Base-by-base conservation (phyloP, 1,140 invertebrate species). In the Drosophila carrolli region DNA sequence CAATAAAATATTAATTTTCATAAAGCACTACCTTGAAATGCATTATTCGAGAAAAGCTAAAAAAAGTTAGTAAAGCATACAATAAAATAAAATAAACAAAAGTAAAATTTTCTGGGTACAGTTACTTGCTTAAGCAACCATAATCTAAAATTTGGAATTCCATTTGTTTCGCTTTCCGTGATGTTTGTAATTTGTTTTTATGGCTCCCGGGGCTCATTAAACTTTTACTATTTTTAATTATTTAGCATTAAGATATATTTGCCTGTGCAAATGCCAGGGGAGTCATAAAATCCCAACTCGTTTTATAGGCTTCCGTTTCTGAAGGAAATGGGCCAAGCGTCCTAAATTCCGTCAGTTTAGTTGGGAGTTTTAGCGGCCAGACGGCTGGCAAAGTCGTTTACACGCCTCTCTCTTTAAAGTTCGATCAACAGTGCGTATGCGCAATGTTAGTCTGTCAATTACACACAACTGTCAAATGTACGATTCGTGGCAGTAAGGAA, bases 141-240 rank as follows among this genome's bases (percentile, higher is more conserved):
- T n/a, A 23, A 53, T 1, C 32, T 10, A 75, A 44, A 50, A 61
- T 75, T 68, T 55, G 44, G 27, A 66, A 66, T 66, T 82, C 62
- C 78, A 82, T 73, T 78, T 75, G 58, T 72, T 19, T 29, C 55
- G 11, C 61, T 74, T 59, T 27, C 44, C 43, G 38, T 50, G 48
- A 27, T 38, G 37, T 41, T 67, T 5, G 51, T 70, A 77, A 77
- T 68, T 76, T 56, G 57, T 43, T 78, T 73, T 75, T 72, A 84
- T 72, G 72, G 72, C 71, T 38, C 50, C 37, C 61, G 29, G 19
- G 10, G 62, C 58, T 57, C 58, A 72, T 84, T 77, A 84, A 84
- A 73, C 55, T 88, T 79, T 70, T 68, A 82, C 81, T 70, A 79
- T 72, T 73, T 82, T 72, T 82, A 88, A 86, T 86, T 86, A 78